phyloP scores from a whole-genome alignment of 2,113 vertebrate genomes.

The Apodemus sylvaticus region DNA sequence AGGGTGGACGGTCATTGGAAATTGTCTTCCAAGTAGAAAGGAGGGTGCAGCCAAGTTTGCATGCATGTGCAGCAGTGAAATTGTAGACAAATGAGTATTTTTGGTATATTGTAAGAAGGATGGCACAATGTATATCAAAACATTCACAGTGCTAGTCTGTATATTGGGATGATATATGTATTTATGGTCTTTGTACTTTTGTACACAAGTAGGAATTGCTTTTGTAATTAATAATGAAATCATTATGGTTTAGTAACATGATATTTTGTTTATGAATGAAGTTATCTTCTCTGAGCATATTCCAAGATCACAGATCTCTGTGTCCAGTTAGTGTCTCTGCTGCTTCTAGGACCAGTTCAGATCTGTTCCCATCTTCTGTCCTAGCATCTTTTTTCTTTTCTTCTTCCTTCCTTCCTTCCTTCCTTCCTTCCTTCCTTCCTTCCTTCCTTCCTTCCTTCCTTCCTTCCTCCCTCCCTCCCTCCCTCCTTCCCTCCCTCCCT shows the following conservation, averaged over 20 bases:
- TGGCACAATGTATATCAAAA: conserved; percentile 2
- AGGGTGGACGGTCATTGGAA: background rate
- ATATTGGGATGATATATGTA: background rate
- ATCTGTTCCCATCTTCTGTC: background rate
- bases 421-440: no score
- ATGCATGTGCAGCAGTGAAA: conserved; percentile 7
- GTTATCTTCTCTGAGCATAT: background rate
- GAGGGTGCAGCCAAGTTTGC: conserved; percentile 22
- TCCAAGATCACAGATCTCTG: background rate
- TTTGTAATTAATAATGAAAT: conserved; percentile 25
- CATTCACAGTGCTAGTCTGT: background rate
- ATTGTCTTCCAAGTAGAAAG: background rate
- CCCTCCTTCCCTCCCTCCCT: no score
- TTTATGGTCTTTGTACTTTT: conserved; percentile 3
- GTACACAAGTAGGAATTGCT: background rate
- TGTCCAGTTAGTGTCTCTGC: background rate
- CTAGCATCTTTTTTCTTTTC: no score
- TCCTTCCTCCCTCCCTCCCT: accelerated
- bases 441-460: accelerated
- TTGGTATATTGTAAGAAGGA: background rate
- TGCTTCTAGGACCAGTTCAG: background rate
- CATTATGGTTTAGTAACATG: background rate
- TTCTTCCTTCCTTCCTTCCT: no score
- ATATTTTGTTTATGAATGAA: conserved; percentile 13
- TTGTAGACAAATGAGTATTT: background rate